These are phyloP conservation scores for Mesocentrotus franciscanus DNA, from an alignment of 53 echinoderm and acorn worm species.

Conservation along the genomic window DNA sequence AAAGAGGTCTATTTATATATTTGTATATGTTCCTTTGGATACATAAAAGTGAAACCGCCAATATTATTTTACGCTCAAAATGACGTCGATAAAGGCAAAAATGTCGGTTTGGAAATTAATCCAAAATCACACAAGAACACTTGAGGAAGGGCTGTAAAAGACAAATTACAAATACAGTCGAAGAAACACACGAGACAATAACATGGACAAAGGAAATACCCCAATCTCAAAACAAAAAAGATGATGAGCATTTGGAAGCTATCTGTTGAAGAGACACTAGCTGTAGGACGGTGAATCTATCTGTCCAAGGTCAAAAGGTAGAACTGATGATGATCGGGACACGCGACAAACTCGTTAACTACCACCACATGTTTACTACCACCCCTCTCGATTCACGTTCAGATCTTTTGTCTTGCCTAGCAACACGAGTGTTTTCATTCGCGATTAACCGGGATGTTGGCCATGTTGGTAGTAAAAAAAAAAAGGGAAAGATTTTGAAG, in stretches of 20 bases:
- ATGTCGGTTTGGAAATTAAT: not conserved
- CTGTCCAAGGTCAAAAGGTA: not conserved
- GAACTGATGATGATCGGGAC: not conserved
- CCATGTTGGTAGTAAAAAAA: not conserved
- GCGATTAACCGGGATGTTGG: not conserved
- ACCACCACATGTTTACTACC: slow-evolving; percentile 30
- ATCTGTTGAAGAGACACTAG: not conserved
- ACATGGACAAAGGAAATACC: not conserved
- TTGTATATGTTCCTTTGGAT: too few species aligned
- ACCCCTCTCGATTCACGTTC: not conserved
- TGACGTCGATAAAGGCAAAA: too few species aligned
- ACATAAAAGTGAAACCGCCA: too few species aligned
- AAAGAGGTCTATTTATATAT: too few species aligned
- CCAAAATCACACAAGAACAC: not conserved
- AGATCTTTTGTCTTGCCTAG: slow-evolving; percentile 45
- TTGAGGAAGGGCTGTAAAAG: not conserved
- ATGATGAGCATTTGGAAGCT: slow-evolving; percentile 31
- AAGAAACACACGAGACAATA: not conserved
- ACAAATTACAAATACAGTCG: not conserved
- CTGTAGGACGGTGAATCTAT: not conserved
- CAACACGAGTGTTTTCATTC: slow-evolving; percentile 30
- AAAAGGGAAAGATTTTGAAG: not conserved
- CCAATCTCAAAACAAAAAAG: not conserved
- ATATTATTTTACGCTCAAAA: too few species aligned
- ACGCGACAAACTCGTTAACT: slow-evolving; percentile 52